Base-by-base conservation (phyloP, 2,113 vertebrate genomes). In the Gadus chalcogrammus region DNA sequence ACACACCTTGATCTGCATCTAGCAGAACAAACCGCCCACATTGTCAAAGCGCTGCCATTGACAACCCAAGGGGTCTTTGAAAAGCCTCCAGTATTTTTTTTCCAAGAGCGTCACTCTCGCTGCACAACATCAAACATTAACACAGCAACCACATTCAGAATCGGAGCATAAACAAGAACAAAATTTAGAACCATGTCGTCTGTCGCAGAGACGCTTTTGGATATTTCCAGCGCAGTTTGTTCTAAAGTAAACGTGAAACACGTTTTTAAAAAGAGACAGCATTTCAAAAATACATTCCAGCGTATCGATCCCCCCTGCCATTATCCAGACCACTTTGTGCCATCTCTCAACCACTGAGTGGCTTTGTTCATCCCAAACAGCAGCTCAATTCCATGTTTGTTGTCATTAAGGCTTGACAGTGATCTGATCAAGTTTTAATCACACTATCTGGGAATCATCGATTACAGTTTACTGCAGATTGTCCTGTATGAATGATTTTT, bases 401-500 rank as follows among this genome's bases (percentile, higher is more conserved):
- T 88, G 84, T 83, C 83, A 84, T 81, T 83, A 84, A 85, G 82
- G 74, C 79, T 75, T 72, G 77, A 75, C 79, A 79, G 79, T 82
- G 82, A 86, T 84, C 73, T 70, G 66, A 86, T 87, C 77, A 83
- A 76, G 82, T 86, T 83, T 85, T 79, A 88, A 88, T 87, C 80
- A 78, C 76, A 70, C 80, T 70, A 82, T 89, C 84, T 80, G 79
- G 78, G 42, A 71, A 77, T 84, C 78, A 88, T 89, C 84, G 87
- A 90, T 90, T 90, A 88, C 81, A 88, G 73, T 87, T 89, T 85
- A 86, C 76, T 76, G 67, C 75, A 82, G 74, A 87, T 79, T 83
- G 80, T 74, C 73, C 68, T 79, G 81, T 86, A 84, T 85, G 71
- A 84, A 83, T 77, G 82, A 74, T 78, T 85, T 60, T 79, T 83